Evolutionary conservation across 2,888 invertebrate species (phyloP), one percentile per base, ranked within the genome.

Genomic region (Psylliodes chrysocephalus): DNA sequence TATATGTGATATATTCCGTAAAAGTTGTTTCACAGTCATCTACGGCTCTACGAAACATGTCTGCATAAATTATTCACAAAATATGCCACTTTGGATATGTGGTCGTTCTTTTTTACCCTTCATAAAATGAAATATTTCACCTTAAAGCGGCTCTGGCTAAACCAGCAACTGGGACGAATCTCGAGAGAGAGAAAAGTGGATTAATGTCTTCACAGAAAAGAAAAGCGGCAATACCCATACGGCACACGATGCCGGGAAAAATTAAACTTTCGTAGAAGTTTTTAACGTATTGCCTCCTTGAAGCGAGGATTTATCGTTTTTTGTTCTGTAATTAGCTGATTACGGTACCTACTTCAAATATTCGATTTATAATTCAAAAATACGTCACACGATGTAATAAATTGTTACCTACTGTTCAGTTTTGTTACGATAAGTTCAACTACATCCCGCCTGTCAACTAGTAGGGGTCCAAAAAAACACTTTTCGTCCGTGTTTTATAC

Each of bases 141-240:
- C 42, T 42, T 3, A 30, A 54, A 28, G 14, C 54, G 28, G 54
- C 8, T 8, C 54, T 28, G 42, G 19, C 7, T 30, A 8, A 5
- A 19, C 19, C 6, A 10, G n/a, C 5, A 25, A 53, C 15, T 30
- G 4, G 33, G 28, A 54, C 22, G 3, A 42, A 25, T 42, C 42
- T 44, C 42, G 2, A 10, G 42, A 54, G 54, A 42, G 17, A 54
- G 6, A 42, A 35, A 54, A 54, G 28, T 44, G 25, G 42, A 54
- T 54, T 54, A 54, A 30, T 42, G 30, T 25, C 5, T 44, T 54
- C 49, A 25, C 4, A 30, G 30, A 49, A 30, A 30, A 49, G 47
- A 49, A 33, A 51, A 51, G 51, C 33, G 6, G 51, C 33, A 35
- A 33, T 15, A 51, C 51, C 12, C 7, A 33, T 35, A 51, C 51